These are phyloP conservation scores for Vanessa cardui DNA, from an alignment of 2,888 invertebrate genomes.

Conservation along the genomic window DNA sequence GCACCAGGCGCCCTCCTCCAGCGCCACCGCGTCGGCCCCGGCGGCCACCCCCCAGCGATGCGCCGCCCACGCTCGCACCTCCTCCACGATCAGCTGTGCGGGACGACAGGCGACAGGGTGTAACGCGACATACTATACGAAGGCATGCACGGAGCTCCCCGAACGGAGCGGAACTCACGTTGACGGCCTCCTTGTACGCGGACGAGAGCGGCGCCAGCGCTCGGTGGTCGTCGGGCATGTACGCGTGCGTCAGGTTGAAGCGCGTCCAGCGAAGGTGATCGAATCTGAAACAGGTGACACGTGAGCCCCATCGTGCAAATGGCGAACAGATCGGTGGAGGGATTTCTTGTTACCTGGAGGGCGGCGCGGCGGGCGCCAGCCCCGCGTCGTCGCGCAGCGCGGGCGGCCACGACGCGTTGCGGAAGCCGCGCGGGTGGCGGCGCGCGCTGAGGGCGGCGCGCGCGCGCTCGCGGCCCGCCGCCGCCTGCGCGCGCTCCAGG, in stretches of 20 bases:
- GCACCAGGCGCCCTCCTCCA: slow-evolving; percentile 57
- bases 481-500: slow-evolving; percentile 58
- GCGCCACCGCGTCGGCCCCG: slow-evolving; percentile 13
- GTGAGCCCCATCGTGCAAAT: too few species aligned
- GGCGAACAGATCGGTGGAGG: neutral
- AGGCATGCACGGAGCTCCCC: neutral
- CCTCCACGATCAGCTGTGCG: slow-evolving; percentile 52
- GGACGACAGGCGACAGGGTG: neutral
- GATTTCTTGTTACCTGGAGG: slow-evolving; percentile 63
- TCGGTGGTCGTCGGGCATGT: slow-evolving; percentile 90
- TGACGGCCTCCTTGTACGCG: slow-evolving; percentile 87
- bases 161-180: slow-evolving; percentile 59
- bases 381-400: slow-evolving; percentile 83
- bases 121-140: neutral
- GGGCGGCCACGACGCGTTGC: slow-evolving; percentile 76
- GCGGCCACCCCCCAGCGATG: slow-evolving; percentile 49
- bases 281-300: slow-evolving; percentile 52
- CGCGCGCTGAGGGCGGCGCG: slow-evolving; percentile 44
- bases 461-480: slow-evolving; percentile 45
- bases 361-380: slow-evolving; percentile 76
- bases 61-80: slow-evolving; percentile 52
- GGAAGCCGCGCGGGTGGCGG: slow-evolving; percentile 55
- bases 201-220: slow-evolving; percentile 85
- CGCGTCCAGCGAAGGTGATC: slow-evolving; percentile 94
- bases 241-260: slow-evolving; percentile 92